Base-by-base conservation (phyloP, 2,113 vertebrate species). In the Tapirus terrestris region DNA sequence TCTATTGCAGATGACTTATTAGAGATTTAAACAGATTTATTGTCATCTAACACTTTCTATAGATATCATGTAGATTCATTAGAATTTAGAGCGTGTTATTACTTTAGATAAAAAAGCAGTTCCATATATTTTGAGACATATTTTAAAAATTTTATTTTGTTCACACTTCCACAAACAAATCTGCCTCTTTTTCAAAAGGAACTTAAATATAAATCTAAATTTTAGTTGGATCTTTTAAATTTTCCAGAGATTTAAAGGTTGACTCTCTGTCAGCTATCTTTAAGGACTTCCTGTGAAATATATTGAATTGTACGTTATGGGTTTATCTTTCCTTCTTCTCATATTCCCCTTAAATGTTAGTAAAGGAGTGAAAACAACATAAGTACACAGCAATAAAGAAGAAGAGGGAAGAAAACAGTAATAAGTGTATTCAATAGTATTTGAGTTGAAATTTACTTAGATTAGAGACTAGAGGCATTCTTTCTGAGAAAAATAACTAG, bases 41-140 rank as follows among this genome's bases (percentile, higher is more conserved):
- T 83, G 39, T 91, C 43, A 76, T 77, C 18, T 53, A 77, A 72
- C 16, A 58, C 73, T 91, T 48, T 81, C 43, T 61, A 75, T 92
- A 70, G 67, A 56, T 93, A 76, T 33, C 56, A 31, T 63, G 5
- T 58, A 70, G n/a, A 91, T 91, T 93, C 10, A 27, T 58, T 61
- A 68, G 73, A 92, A 93, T 90, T 94, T 68, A 94, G n/a, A 91
- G n/a, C 16, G 3, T 43, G 31, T 80, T 85, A 63, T 63, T 86
- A 87, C 25, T 79, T 89, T 73, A 91, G 36, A 83, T 94, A 91
- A 87, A 97, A 87, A 70, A 95, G n/a, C 53, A 56, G 16, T 9
- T 65, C 48, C 31, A 73, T 84, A 65, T 92, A 89, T 48, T 90
- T 89, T 95, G 68, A 84, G 18, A 8, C 39, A 29, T 48, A 51